Percentiles rank a stretch among this genome's conserved stretches.
phyloP scores from a whole-genome alignment of 2,113 vertebrate species.

The Dipodomys ordii region DNA sequence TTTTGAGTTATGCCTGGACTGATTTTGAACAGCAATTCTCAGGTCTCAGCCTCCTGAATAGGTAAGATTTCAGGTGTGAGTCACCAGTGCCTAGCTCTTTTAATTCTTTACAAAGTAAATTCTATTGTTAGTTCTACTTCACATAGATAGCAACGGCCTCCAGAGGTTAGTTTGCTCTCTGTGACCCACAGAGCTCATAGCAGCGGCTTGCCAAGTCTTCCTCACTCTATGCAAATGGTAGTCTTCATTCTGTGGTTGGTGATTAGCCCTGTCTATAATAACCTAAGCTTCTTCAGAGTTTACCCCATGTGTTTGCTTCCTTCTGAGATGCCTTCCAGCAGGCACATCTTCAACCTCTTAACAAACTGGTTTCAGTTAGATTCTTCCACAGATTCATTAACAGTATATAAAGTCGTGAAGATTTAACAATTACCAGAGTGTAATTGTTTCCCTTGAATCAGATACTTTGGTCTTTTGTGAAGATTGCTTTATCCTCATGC shows the following conservation, averaged over 20 bases:
- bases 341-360: neutral
- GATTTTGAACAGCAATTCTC: too few relatives aligned
- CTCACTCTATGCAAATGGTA: neutral
- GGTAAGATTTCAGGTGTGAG: too few relatives aligned
- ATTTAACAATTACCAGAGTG: neutral
- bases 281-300: neutral
- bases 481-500: neutral
- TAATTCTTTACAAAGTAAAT: neutral
- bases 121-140: neutral
- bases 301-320: neutral
- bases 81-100: too few relatives aligned
- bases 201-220: too few relatives aligned
- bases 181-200: neutral
- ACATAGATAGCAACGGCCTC: neutral
- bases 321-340: neutral
- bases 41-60: too few relatives aligned
- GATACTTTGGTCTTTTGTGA: neutral
- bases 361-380: neutral
- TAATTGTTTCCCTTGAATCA: neutral
- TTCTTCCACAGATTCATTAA: neutral
- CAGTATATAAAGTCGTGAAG: neutral
- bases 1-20: too few relatives aligned
- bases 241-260: neutral
- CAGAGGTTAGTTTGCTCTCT: neutral
- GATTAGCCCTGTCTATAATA: neutral